These are phyloP conservation scores for Cosmopolites sordidus DNA, from an alignment of 2,888 invertebrate genomes.

Conservation along the genomic window DNA sequence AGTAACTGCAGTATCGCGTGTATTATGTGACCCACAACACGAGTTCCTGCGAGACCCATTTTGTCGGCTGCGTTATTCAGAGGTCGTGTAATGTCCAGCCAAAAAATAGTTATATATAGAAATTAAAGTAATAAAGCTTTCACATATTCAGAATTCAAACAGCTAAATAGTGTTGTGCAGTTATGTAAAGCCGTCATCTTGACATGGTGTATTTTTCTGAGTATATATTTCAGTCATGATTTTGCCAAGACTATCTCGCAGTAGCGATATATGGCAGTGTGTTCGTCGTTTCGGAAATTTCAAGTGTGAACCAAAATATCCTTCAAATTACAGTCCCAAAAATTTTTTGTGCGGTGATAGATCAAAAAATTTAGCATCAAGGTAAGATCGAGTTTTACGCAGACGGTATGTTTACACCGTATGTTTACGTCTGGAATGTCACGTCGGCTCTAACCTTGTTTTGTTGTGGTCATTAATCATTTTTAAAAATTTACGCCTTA, in stretches of 20 bases:
- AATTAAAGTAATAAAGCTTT: conserved; percentile 3
- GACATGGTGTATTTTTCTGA: conserved; percentile 6
- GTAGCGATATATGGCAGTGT: conserved; percentile 9
- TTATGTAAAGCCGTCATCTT: conserved; percentile 4
- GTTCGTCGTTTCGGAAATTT: conserved; percentile 11
- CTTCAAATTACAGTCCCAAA: conserved; percentile 3
- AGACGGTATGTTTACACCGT: conserved; percentile 10
- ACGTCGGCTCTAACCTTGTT: conserved; percentile 33
- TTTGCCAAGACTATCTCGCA: conserved; percentile 52
- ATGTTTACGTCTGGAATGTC: conserved; percentile 30
- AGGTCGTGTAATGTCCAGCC: no score
- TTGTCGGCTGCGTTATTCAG: no score
- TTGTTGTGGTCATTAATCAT: neutral
- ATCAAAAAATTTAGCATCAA: neutral
- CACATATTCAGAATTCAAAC: conserved; percentile 8
- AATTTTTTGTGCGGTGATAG: neutral
- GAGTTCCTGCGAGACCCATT: no score
- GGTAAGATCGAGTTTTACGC: conserved; percentile 1
- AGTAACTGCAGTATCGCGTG: no score
- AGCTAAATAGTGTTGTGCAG: neutral
- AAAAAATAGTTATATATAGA: neutral
- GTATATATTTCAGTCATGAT: conserved; percentile 36
- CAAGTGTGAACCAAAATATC: conserved; percentile 9
- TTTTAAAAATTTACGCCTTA: no score
- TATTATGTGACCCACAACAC: no score